Conservation (phyloP, 2,113 vertebrate genomes). For the Charadrius vociferus region DNA sequence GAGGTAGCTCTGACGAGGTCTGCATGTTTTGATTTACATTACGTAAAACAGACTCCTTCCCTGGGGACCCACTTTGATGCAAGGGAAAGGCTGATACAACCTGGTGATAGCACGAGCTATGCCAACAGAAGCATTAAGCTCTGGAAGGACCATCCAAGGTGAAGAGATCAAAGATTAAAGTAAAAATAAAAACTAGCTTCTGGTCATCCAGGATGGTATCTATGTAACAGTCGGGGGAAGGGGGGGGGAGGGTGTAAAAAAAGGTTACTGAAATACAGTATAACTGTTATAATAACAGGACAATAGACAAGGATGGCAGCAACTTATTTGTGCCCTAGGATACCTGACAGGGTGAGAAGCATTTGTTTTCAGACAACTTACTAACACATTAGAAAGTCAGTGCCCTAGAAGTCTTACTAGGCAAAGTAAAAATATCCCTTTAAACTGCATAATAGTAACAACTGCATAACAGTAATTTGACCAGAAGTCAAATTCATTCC, state of each 20-base stretch:
- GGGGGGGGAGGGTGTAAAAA: no score
- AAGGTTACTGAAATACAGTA: neutral
- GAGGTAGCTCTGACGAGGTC: neutral
- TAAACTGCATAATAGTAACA: neutral
- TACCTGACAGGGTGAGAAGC: neutral
- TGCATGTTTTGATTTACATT: neutral
- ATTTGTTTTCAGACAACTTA: neutral
- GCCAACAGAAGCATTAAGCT: neutral
- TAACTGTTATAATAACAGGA: neutral
- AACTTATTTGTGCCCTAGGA: neutral
- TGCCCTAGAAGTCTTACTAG: neutral
- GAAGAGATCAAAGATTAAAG: neutral
- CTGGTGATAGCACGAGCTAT: neutral
- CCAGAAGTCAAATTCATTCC: neutral
- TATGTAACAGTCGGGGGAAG: neutral
- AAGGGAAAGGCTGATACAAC: neutral
- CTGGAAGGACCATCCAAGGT: neutral
- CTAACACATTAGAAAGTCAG: slow-evolving; percentile 1
- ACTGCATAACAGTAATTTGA: neutral
- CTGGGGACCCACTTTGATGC: neutral
- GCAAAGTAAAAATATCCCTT: slow-evolving; percentile 3
- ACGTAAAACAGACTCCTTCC: neutral
- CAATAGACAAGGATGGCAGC: neutral
- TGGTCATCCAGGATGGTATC: neutral
- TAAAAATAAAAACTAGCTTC: neutral